A percentile compares a stretch with the other conserved stretches of the same genome.
phyloP scores from a whole-genome alignment of 2,113 vertebrate species.

The Balaeniceps rex region DNA sequence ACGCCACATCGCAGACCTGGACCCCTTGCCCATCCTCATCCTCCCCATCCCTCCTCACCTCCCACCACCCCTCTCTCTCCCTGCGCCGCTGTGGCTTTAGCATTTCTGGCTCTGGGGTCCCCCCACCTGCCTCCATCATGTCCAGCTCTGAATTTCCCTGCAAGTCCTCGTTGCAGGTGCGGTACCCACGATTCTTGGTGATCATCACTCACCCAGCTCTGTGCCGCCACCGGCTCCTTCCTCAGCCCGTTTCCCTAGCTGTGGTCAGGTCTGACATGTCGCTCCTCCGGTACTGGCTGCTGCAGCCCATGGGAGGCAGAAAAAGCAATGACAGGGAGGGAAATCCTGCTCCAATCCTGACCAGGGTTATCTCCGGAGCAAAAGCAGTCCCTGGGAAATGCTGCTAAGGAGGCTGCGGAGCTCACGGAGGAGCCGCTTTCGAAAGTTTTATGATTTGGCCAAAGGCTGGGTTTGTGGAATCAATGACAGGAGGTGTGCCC shows the following conservation, averaged over 20 bases:
- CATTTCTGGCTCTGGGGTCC: not conserved
- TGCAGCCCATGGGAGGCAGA: not conserved
- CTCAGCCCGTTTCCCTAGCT: rapidly evolving
- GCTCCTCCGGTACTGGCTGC: rapidly evolving
- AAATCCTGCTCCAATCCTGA: not conserved
- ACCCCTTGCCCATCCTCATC: not conserved
- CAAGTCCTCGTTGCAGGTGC: rapidly evolving
- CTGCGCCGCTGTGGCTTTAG: not conserved
- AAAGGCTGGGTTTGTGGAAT: not conserved
- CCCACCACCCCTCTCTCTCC: not conserved
- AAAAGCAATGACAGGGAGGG: not conserved
- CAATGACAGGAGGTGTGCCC: not conserved
- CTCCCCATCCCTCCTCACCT: not conserved
- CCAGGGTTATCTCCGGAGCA: not conserved
- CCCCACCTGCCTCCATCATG: rapidly evolving
- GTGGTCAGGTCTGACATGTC: not conserved
- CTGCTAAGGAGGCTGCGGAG: rapidly evolving
- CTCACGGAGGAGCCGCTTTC: not conserved
- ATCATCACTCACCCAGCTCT: not conserved
- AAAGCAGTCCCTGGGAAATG: not conserved
- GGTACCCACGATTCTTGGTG: rapidly evolving
- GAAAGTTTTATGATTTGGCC: not conserved
- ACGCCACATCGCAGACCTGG: rapidly evolving
- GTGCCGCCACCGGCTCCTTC: not conserved
- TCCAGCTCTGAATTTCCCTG: not conserved